Percentiles rank a stretch among this genome's conserved stretches.
phyloP scores from a whole-genome alignment of 2,797 vertebrate species.

The Parauchenoglanis ngamensis region DNA sequence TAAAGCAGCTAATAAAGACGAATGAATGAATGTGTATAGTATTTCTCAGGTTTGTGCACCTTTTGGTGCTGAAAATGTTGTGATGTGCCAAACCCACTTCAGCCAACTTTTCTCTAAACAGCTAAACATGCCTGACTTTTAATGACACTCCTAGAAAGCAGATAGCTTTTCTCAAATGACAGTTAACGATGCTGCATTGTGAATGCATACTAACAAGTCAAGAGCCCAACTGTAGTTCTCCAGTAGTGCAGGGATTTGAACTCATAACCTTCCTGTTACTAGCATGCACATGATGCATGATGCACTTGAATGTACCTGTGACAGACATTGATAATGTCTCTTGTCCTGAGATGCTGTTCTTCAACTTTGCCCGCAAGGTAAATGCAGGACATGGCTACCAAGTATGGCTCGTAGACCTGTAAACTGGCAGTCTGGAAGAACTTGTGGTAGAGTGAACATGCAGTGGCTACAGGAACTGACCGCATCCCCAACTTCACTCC shows the following conservation, averaged over 20 bases:
- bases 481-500: constrained; percentile 85
- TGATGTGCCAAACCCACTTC: neutral
- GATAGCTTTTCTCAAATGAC: neutral
- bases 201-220: neutral
- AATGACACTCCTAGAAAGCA: neutral
- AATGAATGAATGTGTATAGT: neutral
- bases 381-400: constrained; percentile 86
- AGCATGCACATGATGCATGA: neutral
- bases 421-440: constrained; percentile 78
- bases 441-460: constrained; percentile 85
- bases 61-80: neutral
- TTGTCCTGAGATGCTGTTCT: constrained; percentile 84
- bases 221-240: neutral
- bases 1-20: neutral
- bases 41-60: neutral
- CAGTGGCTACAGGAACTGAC: constrained; percentile 85
- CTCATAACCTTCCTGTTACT: neutral
- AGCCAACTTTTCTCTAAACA: neutral
- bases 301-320: constrained; percentile 72
- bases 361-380: constrained; percentile 90
- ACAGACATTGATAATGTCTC: constrained; percentile 85
- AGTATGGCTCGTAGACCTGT: constrained; percentile 80
- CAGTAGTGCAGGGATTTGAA: neutral
- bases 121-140: neutral
- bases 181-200: neutral